Base-by-base conservation (phyloP, 2,113 vertebrate species). In the Zosterops pallidus region DNA sequence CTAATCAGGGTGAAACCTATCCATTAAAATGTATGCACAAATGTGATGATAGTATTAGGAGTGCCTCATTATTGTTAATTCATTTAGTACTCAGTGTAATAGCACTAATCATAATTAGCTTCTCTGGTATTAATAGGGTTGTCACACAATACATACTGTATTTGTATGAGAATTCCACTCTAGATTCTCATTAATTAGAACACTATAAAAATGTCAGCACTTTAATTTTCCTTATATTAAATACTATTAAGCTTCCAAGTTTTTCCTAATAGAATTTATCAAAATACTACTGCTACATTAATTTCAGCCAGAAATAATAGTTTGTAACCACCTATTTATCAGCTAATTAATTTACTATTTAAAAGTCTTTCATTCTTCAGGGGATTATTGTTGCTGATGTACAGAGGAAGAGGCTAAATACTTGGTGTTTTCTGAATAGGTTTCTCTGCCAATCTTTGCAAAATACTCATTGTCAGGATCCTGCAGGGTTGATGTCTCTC, bases 101-200 rank as follows among this genome's bases (percentile, higher is more conserved):
- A 95, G 85, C 76, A 95, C 95, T 95, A 93, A 95, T 97, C 92
- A 96, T 94, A 97, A 96, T 96, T 96, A 96, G 92, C 95, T 97
- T 70, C 71, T 94, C 81, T 79, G 39, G 69, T 96, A 96, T 97
- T 97, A 95, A 96, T 97, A 90, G 44, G 81, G 77, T 83, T 96
- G 91, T 97, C 92, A 93, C 78, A 96, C 91, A 95, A 91, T 95
- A 84, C 1, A 2, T 94, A 77, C 90, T 77, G 68, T 93, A 96
- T 97, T 97, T 97, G 90, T 91, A 94, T 96, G 95, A 97, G 90
- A 97, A 95, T 96, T 96, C 95, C 81, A 92, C 88, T 97, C 81
- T 56, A 92, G 90, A 68, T 93, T 95, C 86, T 93, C 81, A 87
- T 97, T 97, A 95, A 97, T 95, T 96, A 96, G 81, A 89, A 50